Percentiles rank a stretch among this genome's conserved stretches.
phyloP scores from a whole-genome alignment of 1,140 invertebrate genomes.

The honey bee (Apis mellifera) region Amel_HAv3.1 CM009931.2:8168001-8168500 shows the following conservation, averaged over 20 bases:
- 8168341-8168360: conserved; percentile 91
- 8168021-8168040: conserved; percentile 39
- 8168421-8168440: conserved; percentile 85
- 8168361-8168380: conserved; percentile 91
- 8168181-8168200: conserved; percentile 99
- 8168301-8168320: conserved; percentile 92
- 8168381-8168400: conserved; percentile 94
- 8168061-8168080: conserved; percentile 84
- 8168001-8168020: neutral
- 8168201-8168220: conserved; percentile 63
- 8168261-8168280: conserved; percentile 92
- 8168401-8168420: conserved; percentile 93
- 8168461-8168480: conserved; percentile 47
- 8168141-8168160: conserved; percentile 97
- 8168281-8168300: conserved; percentile 99
- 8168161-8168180: conserved; percentile 97
- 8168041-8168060: conserved; percentile 91
- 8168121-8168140: conserved; percentile 96
- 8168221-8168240: neutral
- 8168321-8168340: conserved; percentile 87
- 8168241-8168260: conserved; percentile 22
- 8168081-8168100: conserved; percentile 82
- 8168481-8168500: conserved; percentile 68
- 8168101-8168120: conserved; percentile 89
- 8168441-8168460: conserved; percentile 20